phyloP scores from a whole-genome alignment of 2,888 invertebrate genomes.

The Amphipyra berbera region DNA sequence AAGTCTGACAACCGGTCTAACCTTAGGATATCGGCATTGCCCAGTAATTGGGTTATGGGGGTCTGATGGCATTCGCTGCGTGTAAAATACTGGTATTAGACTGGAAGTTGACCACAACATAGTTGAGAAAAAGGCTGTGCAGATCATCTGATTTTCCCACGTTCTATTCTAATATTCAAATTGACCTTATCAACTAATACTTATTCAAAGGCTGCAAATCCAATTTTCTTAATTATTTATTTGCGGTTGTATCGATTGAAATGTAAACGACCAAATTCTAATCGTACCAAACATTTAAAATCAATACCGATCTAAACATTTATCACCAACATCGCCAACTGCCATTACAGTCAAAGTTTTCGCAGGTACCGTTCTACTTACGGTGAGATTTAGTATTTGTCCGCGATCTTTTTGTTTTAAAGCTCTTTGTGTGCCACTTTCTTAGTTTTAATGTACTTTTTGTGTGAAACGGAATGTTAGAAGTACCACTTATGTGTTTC shows the following conservation, averaged over 20 bases:
- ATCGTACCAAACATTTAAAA: constrained; percentile 20
- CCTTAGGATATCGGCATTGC: too few relatives aligned
- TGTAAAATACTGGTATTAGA: too few relatives aligned
- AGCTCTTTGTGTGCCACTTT: constrained; percentile 41
- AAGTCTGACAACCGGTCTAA: too few relatives aligned
- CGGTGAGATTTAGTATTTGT: constrained; percentile 52
- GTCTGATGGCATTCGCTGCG: too few relatives aligned
- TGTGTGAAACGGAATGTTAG: constrained; percentile 48
- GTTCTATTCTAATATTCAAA: too few relatives aligned
- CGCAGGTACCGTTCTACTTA: constrained; percentile 52
- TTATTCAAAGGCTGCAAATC: background rate
- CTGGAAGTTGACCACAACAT: too few relatives aligned
- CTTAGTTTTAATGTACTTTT: constrained; percentile 62
- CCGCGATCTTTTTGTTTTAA: constrained; percentile 57
- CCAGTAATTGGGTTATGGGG: too few relatives aligned
- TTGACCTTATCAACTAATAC: background rate
- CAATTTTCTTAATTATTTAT: background rate
- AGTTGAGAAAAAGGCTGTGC: too few relatives aligned
- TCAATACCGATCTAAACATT: constrained; percentile 35
- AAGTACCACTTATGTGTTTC: constrained; percentile 51
- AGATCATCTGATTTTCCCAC: too few relatives aligned
- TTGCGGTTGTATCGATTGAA: background rate
- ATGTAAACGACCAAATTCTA: constrained; percentile 3
- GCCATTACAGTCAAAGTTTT: constrained; percentile 47
- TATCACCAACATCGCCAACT: constrained; percentile 47